Percentiles rank a stretch among this genome's conserved stretches.
Conservation (phyloP, 2,888 invertebrate species). For the Agrochola circellaris region DNA sequence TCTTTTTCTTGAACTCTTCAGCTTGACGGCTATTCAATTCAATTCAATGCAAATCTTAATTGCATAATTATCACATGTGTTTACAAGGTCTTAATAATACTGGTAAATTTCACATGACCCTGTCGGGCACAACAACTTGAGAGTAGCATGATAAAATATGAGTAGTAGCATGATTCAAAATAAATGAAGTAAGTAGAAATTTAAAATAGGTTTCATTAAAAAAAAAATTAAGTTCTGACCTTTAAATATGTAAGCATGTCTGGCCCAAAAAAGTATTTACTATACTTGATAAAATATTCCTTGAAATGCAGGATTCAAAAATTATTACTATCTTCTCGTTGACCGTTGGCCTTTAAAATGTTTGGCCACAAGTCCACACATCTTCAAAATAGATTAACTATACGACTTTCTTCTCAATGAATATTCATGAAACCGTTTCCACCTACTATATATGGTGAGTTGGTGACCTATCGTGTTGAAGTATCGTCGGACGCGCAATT, state of each 20-base stretch:
- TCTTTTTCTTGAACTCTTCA: no score
- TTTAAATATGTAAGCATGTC: neutral
- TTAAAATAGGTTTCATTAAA: no score
- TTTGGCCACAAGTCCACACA: neutral
- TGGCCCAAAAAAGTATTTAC: neutral
- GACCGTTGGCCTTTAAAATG: no score
- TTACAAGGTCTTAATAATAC: no score
- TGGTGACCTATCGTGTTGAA: constrained; percentile 50
- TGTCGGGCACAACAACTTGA: no score
- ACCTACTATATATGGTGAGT: constrained; percentile 7
- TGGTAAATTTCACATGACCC: no score
- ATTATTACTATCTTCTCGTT: neutral
- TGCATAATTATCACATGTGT: no score
- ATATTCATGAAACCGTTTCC: constrained; percentile 41
- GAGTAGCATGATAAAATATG: no score
- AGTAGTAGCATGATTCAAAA: no score
- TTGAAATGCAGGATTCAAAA: neutral
- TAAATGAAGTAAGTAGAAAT: no score
- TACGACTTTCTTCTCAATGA: constrained; percentile 35
- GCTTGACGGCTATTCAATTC: neutral
- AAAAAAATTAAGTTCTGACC: no score
- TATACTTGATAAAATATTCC: neutral
- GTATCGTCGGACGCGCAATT: constrained; percentile 63
- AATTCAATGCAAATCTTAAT: no score
- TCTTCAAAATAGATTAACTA: constrained; percentile 1